phyloP scores from a whole-genome alignment of 2,888 invertebrate species.

The Agriopis marginaria region DNA sequence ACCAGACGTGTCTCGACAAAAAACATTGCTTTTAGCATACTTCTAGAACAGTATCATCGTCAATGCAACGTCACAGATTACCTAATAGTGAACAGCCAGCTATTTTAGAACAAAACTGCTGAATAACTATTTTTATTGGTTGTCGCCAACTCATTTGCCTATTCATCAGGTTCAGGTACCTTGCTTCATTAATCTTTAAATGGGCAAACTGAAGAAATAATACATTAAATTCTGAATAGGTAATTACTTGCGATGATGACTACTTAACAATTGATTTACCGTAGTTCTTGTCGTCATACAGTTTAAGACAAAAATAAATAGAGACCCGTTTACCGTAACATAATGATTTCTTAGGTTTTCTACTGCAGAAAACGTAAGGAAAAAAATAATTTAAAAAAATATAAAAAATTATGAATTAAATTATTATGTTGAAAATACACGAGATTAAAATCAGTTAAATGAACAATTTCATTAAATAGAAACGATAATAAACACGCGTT shows the following conservation, averaged over 20 bases:
- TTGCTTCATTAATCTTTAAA: slow-evolving; percentile 9
- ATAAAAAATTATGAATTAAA: too few relatives aligned
- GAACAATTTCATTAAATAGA: too few relatives aligned
- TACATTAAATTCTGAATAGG: slow-evolving; percentile 15
- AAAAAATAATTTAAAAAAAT: too few relatives aligned
- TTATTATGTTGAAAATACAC: too few relatives aligned
- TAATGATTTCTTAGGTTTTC: too few relatives aligned
- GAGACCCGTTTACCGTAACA: background rate
- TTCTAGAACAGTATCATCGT: slow-evolving; percentile 7
- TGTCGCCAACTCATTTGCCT: slow-evolving; percentile 19
- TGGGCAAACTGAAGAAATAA: slow-evolving; percentile 11
- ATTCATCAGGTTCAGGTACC: slow-evolving; percentile 23
- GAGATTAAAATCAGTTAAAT: too few relatives aligned
- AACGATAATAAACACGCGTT: too few relatives aligned
- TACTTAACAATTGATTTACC: slow-evolving; percentile 5
- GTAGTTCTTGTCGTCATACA: slow-evolving; percentile 1
- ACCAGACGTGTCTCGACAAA: slow-evolving; percentile 11
- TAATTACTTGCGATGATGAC: slow-evolving; percentile 21
- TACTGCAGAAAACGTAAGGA: too few relatives aligned
- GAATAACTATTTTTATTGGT: slow-evolving; percentile 15
- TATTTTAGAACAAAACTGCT: slow-evolving; percentile 9
- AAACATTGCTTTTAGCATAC: slow-evolving; percentile 5
- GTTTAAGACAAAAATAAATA: slow-evolving; percentile 2
- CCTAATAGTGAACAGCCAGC: background rate
- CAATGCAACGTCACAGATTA: slow-evolving; percentile 17